phyloP scores from a whole-genome alignment of 2,888 invertebrate genomes.

The Muscina levida region DNA sequence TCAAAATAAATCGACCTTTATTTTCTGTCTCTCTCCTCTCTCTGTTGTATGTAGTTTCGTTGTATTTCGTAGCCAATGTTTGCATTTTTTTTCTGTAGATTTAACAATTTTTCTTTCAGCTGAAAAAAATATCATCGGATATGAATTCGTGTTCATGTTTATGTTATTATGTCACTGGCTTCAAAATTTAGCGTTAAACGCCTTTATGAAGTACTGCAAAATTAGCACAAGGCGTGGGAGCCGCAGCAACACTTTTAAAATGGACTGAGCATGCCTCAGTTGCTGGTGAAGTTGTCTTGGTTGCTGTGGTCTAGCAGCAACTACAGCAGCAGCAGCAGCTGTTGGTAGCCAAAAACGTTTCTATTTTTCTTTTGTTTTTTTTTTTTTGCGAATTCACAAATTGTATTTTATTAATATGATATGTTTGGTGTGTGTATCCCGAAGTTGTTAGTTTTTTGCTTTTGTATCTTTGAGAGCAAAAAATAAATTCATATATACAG shows the following conservation, averaged over 20 bases:
- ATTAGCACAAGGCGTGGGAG: conserved; percentile 78
- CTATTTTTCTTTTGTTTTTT: conserved; percentile 8
- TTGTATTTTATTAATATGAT: conserved; percentile 45
- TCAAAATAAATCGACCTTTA: too few relatives aligned
- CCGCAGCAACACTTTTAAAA: conserved; percentile 48
- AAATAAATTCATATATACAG: conserved; percentile 36
- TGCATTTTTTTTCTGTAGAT: not conserved
- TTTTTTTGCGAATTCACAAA: conserved; percentile 34
- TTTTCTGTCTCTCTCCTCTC: too few relatives aligned
- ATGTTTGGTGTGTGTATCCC: conserved; percentile 26
- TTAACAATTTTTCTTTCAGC: too few relatives aligned
- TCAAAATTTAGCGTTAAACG: conserved; percentile 63
- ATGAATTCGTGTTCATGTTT: conserved; percentile 65
- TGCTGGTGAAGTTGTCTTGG: conserved; percentile 30
- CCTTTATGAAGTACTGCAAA: conserved; percentile 68
- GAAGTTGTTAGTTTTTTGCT: conserved; percentile 18
- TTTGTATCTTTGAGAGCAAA: conserved; percentile 11
- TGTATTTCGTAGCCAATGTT: too few relatives aligned
- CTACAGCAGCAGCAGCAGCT: conserved; percentile 47
- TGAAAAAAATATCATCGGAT: conserved; percentile 36
- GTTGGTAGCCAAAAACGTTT: conserved; percentile 22
- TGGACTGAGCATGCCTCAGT: conserved; percentile 16
- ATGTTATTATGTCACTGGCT: conserved; percentile 66
- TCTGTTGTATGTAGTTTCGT: too few relatives aligned
- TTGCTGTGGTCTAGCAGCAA: conserved; percentile 17